Percentiles rank a stretch among this genome's conserved stretches.
These are phyloP conservation scores for Melanostigma gelatinosum DNA, from an alignment of 2,113 vertebrate genomes.

Conservation along the genomic window DNA sequence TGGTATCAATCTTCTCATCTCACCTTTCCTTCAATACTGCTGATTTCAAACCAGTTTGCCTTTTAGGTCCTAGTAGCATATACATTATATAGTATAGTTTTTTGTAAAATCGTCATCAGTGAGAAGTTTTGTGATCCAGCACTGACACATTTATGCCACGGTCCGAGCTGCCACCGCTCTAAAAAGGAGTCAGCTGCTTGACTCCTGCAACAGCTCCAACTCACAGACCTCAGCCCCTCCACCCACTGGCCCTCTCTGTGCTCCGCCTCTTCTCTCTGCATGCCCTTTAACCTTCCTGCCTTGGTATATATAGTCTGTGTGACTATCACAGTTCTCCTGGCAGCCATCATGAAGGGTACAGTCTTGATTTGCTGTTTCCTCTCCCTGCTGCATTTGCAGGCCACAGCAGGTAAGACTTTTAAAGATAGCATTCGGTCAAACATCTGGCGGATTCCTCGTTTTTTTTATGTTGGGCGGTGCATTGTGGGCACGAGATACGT, in stretches of 20 bases:
- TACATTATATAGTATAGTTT: background rate
- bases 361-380: slow-evolving; percentile 81
- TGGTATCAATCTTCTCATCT: background rate
- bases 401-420: slow-evolving; percentile 81
- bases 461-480: slow-evolving; percentile 7
- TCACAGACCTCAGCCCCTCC: slow-evolving; percentile 48
- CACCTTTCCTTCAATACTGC: background rate
- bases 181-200: slow-evolving; percentile 74
- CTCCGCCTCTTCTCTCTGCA: slow-evolving; percentile 57
- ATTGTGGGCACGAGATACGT: background rate
- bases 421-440: slow-evolving; percentile 8
- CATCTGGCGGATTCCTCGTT: background rate
- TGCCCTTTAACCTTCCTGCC: slow-evolving; percentile 82
- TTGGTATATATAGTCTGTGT: slow-evolving; percentile 82
- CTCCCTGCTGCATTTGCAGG: slow-evolving; percentile 79
- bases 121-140: background rate
- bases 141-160: slow-evolving; percentile 26
- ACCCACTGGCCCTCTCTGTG: slow-evolving; percentile 57
- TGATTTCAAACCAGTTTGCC: background rate
- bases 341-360: slow-evolving; percentile 85
- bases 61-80: background rate
- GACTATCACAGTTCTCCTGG: slow-evolving; percentile 83
- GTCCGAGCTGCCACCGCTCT: slow-evolving; percentile 40
- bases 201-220: slow-evolving; percentile 56
- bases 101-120: background rate